A percentile compares a stretch with the other conserved stretches of the same genome.
Evolutionary conservation across 2,113 vertebrate species (phyloP).

Genomic region (Silurus meridionalis): DNA sequence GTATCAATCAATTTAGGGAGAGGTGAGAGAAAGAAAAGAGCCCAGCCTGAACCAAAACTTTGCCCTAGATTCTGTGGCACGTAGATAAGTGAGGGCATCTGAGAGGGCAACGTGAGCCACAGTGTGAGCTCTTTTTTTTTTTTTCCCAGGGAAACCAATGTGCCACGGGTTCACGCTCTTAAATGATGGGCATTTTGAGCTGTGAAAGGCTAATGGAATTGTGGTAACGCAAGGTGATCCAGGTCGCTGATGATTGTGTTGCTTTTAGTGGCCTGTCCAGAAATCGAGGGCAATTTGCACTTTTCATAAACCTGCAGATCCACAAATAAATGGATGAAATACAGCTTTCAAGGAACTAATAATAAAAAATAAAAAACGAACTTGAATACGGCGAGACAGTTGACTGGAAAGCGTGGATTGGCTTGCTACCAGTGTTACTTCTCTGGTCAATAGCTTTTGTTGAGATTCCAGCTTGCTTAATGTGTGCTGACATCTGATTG

Average conservation of each 20-base stretch:
- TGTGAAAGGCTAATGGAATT: conserved; percentile 42
- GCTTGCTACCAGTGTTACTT: conserved; percentile 6
- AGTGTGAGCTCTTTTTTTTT: not conserved
- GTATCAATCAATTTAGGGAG: conserved; percentile 42
- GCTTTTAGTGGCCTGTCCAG: conserved; percentile 37
- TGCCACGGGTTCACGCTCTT: not conserved
- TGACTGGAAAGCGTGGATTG: conserved; percentile 27
- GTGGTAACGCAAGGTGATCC: conserved; percentile 36
- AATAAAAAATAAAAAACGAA: conserved; percentile 5
- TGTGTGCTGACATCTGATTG: conserved; percentile 22
- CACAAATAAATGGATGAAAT: conserved; percentile 4
- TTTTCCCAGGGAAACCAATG: not conserved
- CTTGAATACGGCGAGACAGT: conserved; percentile 7
- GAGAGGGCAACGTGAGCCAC: not conserved
- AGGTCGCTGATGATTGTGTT: conserved; percentile 37
- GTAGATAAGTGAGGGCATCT: not conserved
- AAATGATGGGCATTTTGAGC: conserved; percentile 30
- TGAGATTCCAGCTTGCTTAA: conserved; percentile 28
- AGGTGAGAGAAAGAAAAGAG: conserved; percentile 32
- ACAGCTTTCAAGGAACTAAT: conserved; percentile 2
- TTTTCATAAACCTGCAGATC: conserved; percentile 18
- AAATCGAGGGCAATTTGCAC: conserved; percentile 33
- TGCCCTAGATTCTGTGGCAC: not conserved
- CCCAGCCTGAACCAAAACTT: conserved; percentile 4
- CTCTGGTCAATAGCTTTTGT: conserved; percentile 44